Conservation (phyloP, 2,797 vertebrate genomes). For the Capromys pilorides region DNA sequence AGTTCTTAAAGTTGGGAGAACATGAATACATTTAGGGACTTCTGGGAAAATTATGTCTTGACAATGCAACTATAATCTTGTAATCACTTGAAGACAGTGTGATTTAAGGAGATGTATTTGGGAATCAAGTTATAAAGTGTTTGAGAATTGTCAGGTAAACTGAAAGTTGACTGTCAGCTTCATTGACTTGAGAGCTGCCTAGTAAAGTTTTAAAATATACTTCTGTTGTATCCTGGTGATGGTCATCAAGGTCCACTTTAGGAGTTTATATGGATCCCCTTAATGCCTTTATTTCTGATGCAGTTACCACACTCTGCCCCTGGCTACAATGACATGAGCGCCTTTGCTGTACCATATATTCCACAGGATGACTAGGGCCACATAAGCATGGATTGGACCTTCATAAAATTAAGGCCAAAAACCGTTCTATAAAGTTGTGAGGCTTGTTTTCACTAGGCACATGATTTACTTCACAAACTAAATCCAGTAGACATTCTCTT, state of each 20-base stretch:
- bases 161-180: not conserved
- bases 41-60: not conserved
- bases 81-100: not conserved
- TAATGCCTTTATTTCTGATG: not conserved
- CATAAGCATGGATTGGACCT: not conserved
- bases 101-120: not conserved
- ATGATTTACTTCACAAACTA: not conserved
- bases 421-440: not conserved
- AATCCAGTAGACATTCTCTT: not conserved
- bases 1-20: not conserved
- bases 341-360: not conserved
- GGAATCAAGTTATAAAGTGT: not conserved
- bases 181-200: not conserved
- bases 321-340: not conserved
- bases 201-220: not conserved
- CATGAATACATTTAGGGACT: not conserved
- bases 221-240: not conserved
- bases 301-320: not conserved
- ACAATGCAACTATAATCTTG: not conserved
- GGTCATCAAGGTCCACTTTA: not conserved
- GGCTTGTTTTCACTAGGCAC: not conserved
- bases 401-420: too few relatives aligned
- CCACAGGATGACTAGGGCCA: not conserved
- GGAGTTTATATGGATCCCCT: not conserved
- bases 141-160: not conserved